Evolutionary conservation across 2,797 vertebrate genomes (phyloP), one percentile per base, ranked within the genome.

Genomic region (Acanthurus lineatus): DNA sequence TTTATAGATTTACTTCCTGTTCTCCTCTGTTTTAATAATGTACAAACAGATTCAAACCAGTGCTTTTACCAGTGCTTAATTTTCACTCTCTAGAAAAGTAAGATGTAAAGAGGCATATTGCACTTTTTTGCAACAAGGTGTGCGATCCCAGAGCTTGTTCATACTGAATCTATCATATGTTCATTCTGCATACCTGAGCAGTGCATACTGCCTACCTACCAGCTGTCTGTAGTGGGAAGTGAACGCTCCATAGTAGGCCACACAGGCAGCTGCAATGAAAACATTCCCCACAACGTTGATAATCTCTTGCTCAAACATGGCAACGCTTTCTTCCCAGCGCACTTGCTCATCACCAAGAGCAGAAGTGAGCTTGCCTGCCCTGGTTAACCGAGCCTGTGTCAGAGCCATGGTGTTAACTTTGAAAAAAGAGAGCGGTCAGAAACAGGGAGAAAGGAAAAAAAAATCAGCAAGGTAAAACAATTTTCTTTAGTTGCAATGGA

Each of bases 191-290:
- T n/a, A 48, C 14, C 45, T 71, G 3, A 48, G 32, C 11, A 68
- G 10, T 53, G n/a, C 11, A 49, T 5, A 7, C 1, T 35, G 42
- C 32, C 32, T 32, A 90, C 90, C 47, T 72, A 90, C 90, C 92
- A 93, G 40, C 38, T 96, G 95, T 85, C 96, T 95, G 17, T 96
- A 97, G 28, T 96, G 91, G 17, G 94, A 94, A 3, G 96, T 97
- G 86, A 97, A 97, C 2, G 96, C 96, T 40, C 96, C 96, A 3
- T 95, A 96, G 71, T 96, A 97, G 12, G 96, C 96, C 69, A 97
- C 95, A 19, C 96, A 97, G 9, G 96, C 96, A 5, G 96, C 95
- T 20, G 95, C 96, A 70, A 97, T 96, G 86, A 97, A 97, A 58
- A 96, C 96, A 42, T 98, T 97, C 40, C 96, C 96, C 0, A 95